Conservation (phyloP, 2,113 vertebrate species). For the Notothenia rossii region DNA sequence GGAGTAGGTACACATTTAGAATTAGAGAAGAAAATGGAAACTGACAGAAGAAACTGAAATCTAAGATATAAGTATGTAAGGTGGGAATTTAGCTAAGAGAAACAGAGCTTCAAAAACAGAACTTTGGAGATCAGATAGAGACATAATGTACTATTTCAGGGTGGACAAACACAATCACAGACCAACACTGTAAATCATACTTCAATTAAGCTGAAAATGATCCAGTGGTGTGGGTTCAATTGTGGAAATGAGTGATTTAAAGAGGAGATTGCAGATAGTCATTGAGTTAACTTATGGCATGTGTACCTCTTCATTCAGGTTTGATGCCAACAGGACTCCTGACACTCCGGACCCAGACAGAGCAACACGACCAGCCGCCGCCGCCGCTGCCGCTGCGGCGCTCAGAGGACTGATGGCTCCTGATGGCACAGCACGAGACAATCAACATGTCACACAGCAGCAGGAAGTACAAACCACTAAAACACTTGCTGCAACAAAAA, state of each 20-base stretch:
- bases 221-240: constrained; percentile 3
- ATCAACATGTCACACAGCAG: not conserved
- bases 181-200: not conserved
- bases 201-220: not conserved
- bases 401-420: constrained; percentile 97
- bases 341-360: constrained; percentile 93
- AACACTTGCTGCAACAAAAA: not conserved
- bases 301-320: constrained; percentile 97
- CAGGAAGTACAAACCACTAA: not conserved
- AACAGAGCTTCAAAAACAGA: constrained; percentile 1
- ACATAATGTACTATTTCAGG: not conserved
- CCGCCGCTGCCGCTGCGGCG: constrained; percentile 94
- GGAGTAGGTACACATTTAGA: constrained; percentile 40
- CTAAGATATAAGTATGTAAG: not conserved
- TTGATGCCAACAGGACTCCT: constrained; percentile 96
- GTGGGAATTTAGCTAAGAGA: constrained; percentile 15
- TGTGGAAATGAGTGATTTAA: not conserved
- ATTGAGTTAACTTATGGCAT: constrained; percentile 7
- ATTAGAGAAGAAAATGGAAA: constrained; percentile 43
- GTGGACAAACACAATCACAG: constrained; percentile 20
- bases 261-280: not conserved
- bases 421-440: constrained; percentile 78
- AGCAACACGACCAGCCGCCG: constrained; percentile 93
- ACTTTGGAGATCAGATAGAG: not conserved
- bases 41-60: constrained; percentile 17